Conservation (phyloP, 2,888 invertebrate species). For the Allophyes oxyacanthae region DNA sequence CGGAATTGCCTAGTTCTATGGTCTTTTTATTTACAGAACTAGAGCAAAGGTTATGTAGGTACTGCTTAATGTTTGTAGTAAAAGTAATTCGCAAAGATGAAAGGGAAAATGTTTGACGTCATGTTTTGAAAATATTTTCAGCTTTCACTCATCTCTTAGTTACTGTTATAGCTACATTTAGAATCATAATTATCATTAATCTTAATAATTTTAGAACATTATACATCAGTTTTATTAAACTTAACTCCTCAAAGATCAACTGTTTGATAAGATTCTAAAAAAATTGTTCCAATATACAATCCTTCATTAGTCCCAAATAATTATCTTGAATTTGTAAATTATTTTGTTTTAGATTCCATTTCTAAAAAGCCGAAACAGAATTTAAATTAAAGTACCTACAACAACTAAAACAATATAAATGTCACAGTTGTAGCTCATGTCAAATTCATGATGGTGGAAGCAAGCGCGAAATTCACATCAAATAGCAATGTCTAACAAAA, state of each 20-base stretch:
- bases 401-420: slow-evolving; percentile 33
- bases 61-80: slow-evolving; percentile 24
- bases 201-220: no score
- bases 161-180: no score
- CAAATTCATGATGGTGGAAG: slow-evolving; percentile 71
- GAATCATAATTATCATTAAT: no score
- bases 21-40: slow-evolving; percentile 40
- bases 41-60: slow-evolving; percentile 37
- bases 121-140: not conserved
- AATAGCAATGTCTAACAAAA: slow-evolving; percentile 57
- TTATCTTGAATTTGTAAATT: no score
- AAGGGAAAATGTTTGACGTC: slow-evolving; percentile 7
- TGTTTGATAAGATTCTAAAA: no score
- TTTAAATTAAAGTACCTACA: slow-evolving; percentile 12
- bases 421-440: slow-evolving; percentile 65
- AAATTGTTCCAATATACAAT: no score
- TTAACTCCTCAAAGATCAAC: no score
- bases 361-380: slow-evolving; percentile 1
- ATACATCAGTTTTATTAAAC: no score
- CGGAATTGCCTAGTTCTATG: slow-evolving; percentile 38
- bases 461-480: slow-evolving; percentile 69
- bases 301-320: no score
- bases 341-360: not conserved
- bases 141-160: not conserved
- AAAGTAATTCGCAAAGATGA: slow-evolving; percentile 19